Evolutionary conservation across 2,888 invertebrate genomes (phyloP).

Genomic region (Drosophila setosimentum): DNA sequence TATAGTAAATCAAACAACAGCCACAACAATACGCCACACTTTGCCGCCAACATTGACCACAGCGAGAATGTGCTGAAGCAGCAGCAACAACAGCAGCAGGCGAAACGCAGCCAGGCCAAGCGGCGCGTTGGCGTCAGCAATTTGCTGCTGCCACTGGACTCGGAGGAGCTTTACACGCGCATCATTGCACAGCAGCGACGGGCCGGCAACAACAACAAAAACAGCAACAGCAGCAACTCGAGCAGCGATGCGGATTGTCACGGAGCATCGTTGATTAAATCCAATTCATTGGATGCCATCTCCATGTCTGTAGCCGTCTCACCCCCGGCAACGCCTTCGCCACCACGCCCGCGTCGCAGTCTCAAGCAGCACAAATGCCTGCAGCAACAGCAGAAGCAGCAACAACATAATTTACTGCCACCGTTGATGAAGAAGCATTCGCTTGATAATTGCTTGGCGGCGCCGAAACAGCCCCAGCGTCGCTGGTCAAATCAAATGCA

Average conservation of each 20-base stretch:
- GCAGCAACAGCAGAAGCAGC: slow-evolving; percentile 53
- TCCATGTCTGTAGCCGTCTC: slow-evolving; percentile 80
- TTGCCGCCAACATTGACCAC: slow-evolving; percentile 16
- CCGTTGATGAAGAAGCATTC: slow-evolving; percentile 79
- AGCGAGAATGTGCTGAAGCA: slow-evolving; percentile 14
- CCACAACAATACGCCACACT: slow-evolving; percentile 28
- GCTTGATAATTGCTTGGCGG: slow-evolving; percentile 68
- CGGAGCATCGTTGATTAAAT: slow-evolving; percentile 77
- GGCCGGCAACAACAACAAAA: slow-evolving; percentile 11
- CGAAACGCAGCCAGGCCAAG: slow-evolving; percentile 66
- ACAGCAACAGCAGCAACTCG: slow-evolving; percentile 25
- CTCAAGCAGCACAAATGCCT: slow-evolving; percentile 79
- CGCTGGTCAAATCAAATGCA: slow-evolving; percentile 81
- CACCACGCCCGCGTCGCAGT: slow-evolving; percentile 76
- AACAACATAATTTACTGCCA: slow-evolving; percentile 46
- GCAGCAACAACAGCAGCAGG: slow-evolving; percentile 31
- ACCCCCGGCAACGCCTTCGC: slow-evolving; percentile 82
- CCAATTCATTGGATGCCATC: slow-evolving; percentile 84
- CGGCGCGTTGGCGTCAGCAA: slow-evolving; percentile 77
- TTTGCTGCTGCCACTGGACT: slow-evolving; percentile 81
- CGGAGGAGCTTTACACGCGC: slow-evolving; percentile 84
- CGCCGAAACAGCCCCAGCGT: slow-evolving; percentile 58
- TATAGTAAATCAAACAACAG: slow-evolving; percentile 63
- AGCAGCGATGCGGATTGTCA: slow-evolving; percentile 51
- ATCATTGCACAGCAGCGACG: slow-evolving; percentile 79